These are phyloP conservation scores for Plusia festucae DNA, from an alignment of 2,888 invertebrate genomes.

Conservation along the genomic window DNA sequence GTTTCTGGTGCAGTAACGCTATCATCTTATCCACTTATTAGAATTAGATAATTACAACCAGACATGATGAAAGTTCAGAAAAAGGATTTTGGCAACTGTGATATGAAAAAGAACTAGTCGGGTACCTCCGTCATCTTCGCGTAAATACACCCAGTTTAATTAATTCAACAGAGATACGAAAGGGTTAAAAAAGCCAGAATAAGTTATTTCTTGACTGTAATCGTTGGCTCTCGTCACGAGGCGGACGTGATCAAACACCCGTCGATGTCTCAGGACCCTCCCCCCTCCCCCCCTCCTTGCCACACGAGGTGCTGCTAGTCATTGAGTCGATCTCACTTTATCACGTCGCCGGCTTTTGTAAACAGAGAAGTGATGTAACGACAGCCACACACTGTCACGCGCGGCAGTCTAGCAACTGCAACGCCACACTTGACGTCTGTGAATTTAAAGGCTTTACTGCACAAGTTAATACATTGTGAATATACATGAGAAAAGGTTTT, in stretches of 20 bases:
- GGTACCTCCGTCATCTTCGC: no score
- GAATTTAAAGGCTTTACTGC: not conserved
- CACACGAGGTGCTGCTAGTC: not conserved
- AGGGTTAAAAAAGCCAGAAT: no score
- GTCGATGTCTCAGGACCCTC: not conserved
- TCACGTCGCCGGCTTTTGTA: conserved; percentile 35
- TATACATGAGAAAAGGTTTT: no score
- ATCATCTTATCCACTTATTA: not conserved
- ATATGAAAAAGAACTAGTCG: no score
- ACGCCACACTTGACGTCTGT: not conserved
- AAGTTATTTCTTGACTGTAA: not conserved
- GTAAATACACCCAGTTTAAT: no score
- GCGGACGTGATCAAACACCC: not conserved
- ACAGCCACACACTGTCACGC: not conserved
- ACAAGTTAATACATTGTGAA: no score
- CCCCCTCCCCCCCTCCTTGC: not conserved
- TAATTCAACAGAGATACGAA: no score
- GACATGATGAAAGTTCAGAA: no score
- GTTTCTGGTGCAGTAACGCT: not conserved
- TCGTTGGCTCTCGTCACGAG: not conserved
- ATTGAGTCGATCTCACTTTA: conserved; percentile 28
- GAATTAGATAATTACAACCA: no score
- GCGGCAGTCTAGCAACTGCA: not conserved
- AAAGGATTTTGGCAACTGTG: no score
- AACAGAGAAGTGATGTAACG: conserved; percentile 25